Percentiles rank a stretch among this genome's conserved stretches.
These are phyloP conservation scores for Pandemis corylana DNA, from an alignment of 2,888 invertebrate species.

Conservation along the genomic window DNA sequence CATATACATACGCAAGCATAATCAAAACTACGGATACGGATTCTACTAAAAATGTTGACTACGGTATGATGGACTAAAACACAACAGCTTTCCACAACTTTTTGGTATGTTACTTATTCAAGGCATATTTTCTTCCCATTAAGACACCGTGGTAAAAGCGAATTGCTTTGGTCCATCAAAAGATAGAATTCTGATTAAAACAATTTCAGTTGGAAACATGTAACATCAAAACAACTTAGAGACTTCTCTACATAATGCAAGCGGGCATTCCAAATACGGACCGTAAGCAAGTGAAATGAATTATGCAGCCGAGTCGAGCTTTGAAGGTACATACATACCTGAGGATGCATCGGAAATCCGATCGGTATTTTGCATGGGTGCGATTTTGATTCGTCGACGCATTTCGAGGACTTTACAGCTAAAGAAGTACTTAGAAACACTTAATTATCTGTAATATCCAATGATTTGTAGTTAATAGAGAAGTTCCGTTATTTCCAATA, in stretches of 20 bases:
- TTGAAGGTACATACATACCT: conserved; percentile 52
- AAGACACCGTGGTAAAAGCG: no score
- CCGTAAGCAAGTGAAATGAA: conserved; percentile 63
- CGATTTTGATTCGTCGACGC: conserved; percentile 45
- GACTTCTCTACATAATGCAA: conserved; percentile 62
- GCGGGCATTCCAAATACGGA: conserved; percentile 69
- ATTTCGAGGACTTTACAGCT: conserved; percentile 34
- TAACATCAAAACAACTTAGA: not conserved
- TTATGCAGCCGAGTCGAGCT: conserved; percentile 61
- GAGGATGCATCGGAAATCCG: conserved; percentile 60
- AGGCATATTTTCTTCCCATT: no score
- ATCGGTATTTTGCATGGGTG: conserved; percentile 58
- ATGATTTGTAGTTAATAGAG: not conserved
- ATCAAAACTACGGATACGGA: no score
- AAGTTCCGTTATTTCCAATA: no score
- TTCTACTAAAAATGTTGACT: no score
- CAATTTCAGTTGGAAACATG: not conserved
- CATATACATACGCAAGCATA: no score
- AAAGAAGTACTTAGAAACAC: not conserved
- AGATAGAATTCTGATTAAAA: not conserved
- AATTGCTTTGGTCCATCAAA: not conserved
- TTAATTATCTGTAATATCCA: no score
- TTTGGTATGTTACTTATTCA: no score
- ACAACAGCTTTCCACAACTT: no score
- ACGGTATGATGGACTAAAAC: no score